A percentile compares a stretch with the other conserved stretches of the same genome.
These are phyloP conservation scores for Prolemur simus DNA, from an alignment of 2,113 vertebrate genomes.

Conservation along the genomic window DNA sequence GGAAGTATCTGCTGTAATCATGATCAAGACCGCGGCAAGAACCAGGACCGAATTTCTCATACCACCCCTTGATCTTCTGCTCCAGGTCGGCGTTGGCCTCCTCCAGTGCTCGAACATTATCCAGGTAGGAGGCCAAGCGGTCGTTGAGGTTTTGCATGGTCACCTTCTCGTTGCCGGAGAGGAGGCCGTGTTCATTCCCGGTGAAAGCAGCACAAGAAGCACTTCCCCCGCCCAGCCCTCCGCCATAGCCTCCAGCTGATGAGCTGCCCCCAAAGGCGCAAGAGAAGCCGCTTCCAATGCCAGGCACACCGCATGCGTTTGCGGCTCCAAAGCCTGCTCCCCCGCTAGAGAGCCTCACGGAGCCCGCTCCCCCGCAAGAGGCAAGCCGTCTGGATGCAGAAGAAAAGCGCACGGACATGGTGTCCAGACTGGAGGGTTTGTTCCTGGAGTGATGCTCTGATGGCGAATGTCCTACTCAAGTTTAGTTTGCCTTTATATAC, in stretches of 20 bases:
- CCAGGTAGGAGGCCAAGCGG: slow-evolving; percentile 88
- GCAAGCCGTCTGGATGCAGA: slow-evolving; percentile 65
- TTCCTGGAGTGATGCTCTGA: neutral
- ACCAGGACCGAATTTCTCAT: slow-evolving; percentile 74
- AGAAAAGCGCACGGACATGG: slow-evolving; percentile 77
- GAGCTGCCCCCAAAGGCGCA: slow-evolving; percentile 70
- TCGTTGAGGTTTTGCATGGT: slow-evolving; percentile 92
- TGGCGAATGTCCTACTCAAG: neutral
- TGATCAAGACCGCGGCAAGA: slow-evolving; percentile 69
- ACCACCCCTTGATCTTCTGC: slow-evolving; percentile 81
- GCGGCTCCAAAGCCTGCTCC: slow-evolving; percentile 72
- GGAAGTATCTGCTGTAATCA: slow-evolving; percentile 75
- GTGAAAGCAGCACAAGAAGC: slow-evolving; percentile 26
- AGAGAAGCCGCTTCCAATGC: slow-evolving; percentile 81
- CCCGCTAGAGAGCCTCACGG: neutral
- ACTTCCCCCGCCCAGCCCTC: neutral
- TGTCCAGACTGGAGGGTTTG: neutral
- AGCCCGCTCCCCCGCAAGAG: neutral
- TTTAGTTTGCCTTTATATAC: slow-evolving; percentile 70
- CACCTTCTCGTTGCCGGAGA: slow-evolving; percentile 79
- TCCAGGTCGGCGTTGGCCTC: slow-evolving; percentile 77
- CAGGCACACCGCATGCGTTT: slow-evolving; percentile 78
- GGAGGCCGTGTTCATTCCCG: slow-evolving; percentile 16
- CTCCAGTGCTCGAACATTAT: slow-evolving; percentile 80
- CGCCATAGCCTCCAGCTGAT: neutral